phyloP scores from a whole-genome alignment of 2,113 vertebrate species.

The Neodon shergylaensis region DNA sequence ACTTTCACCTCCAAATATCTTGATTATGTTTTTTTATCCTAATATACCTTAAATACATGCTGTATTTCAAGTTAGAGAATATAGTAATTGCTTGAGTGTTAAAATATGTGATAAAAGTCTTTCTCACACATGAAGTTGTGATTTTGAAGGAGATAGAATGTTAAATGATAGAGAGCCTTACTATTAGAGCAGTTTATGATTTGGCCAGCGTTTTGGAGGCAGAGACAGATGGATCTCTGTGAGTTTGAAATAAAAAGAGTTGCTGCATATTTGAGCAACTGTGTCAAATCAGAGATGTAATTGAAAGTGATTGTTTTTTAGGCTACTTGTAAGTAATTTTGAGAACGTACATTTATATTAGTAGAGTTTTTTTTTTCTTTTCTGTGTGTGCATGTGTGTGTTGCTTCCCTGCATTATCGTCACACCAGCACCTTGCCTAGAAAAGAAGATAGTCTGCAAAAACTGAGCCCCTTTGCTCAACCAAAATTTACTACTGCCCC shows the following conservation, averaged over 20 bases:
- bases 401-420: neutral
- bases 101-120: neutral
- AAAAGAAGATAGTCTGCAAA: too few relatives aligned
- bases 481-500: neutral
- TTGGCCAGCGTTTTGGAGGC: neutral
- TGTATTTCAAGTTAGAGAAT: constrained; percentile 43
- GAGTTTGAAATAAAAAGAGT: neutral
- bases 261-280: neutral
- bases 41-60: neutral
- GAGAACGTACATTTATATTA: neutral
- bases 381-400: neutral
- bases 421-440: neutral
- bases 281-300: neutral
- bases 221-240: neutral
- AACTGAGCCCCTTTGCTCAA: neutral
- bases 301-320: neutral
- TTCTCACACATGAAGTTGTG: neutral
- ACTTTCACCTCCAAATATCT: constrained; percentile 1
- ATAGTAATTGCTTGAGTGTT: neutral
- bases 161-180: neutral
- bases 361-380: neutral
- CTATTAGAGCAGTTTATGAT: neutral
- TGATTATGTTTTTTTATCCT: neutral
- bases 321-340: neutral
- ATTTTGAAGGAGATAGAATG: neutral